Evolutionary conservation across 2,888 invertebrate species (phyloP).

Genomic region (Galerucella pusilla): DNA sequence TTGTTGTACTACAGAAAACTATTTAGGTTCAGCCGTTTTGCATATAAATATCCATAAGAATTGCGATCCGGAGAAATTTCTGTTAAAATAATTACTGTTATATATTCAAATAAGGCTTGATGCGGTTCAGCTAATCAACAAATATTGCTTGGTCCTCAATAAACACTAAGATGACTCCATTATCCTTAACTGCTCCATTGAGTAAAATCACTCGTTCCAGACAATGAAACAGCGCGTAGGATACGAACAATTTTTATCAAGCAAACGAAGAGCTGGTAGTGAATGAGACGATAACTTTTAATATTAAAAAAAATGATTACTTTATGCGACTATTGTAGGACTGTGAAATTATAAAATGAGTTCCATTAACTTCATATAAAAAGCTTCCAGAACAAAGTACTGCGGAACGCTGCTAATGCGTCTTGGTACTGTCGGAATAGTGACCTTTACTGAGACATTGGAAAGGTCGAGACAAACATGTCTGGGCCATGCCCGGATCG

Average conservation of each 20-base stretch:
- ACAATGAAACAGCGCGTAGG: background rate
- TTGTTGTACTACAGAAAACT: constrained; percentile 40
- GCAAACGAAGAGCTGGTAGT: no score
- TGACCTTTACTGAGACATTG: no score
- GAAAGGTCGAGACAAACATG: no score
- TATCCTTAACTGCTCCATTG: background rate
- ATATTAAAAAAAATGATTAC: background rate
- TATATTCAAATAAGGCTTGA: constrained; percentile 31
- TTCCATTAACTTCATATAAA: no score
- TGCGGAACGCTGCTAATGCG: no score
- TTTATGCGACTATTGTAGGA: background rate
- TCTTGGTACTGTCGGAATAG: no score
- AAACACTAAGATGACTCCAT: constrained; percentile 22
- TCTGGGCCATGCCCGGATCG: no score
- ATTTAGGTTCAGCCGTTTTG: constrained; percentile 39
- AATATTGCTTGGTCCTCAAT: constrained; percentile 21
- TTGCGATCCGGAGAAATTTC: constrained; percentile 38
- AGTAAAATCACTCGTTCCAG: background rate
- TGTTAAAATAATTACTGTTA: constrained; percentile 40
- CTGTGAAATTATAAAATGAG: no score
- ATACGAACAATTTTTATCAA: background rate
- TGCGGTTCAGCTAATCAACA: constrained; percentile 27
- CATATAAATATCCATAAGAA: constrained; percentile 45
- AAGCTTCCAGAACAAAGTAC: no score
- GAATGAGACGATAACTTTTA: background rate